Evolutionary conservation across 2,797 vertebrate species (phyloP), one percentile per base, ranked within the genome.

Genomic region (Spea hammondii): DNA sequence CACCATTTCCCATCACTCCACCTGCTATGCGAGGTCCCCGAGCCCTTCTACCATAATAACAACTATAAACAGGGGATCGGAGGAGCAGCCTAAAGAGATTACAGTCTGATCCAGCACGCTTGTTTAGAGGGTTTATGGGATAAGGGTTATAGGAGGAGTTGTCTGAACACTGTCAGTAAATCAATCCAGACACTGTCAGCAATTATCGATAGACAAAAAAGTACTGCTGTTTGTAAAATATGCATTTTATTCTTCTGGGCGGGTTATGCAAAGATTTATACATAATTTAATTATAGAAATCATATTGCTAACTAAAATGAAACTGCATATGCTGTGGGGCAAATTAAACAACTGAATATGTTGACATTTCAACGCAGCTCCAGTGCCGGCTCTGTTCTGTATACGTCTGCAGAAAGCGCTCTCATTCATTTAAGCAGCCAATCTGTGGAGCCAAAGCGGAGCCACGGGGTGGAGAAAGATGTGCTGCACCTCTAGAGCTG

Each of bases 111-210:
- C 74, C 74, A 67, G 74, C 17, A 53, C 14, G 51, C 67, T 67
- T 76, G 74, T 67, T 44, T 48, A 54, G 51, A 14, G 65, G 64
- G 50, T 76, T 66, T 67, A 67, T 12, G 57, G 74, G 74, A 67
- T 73, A 54, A 67, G 74, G 9, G 51, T 6, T 6, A 9, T 76
- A n/a, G 48, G 49, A 47, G 74, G 13, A 65, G 44, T 44, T 32
- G 53, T 66, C 50, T 57, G 51, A 76, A 54, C 47, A n/a, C 74
- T 76, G 74, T 67, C 60, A 74, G 9, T 74, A 74, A 65, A 65
- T 11, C 74, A 48, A 54, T 76, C 62, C 62, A 67, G 32, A 51
- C 45, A 45, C 13, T 55, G 64, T 76, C 74, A 66, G 64, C 64
- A 66, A 55, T 54, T 74, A 51, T 49, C 53, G 17, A 65, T 17